These are phyloP conservation scores for Heteronetta atricapilla DNA, from an alignment of 2,113 vertebrate genomes.

Conservation along the genomic window DNA sequence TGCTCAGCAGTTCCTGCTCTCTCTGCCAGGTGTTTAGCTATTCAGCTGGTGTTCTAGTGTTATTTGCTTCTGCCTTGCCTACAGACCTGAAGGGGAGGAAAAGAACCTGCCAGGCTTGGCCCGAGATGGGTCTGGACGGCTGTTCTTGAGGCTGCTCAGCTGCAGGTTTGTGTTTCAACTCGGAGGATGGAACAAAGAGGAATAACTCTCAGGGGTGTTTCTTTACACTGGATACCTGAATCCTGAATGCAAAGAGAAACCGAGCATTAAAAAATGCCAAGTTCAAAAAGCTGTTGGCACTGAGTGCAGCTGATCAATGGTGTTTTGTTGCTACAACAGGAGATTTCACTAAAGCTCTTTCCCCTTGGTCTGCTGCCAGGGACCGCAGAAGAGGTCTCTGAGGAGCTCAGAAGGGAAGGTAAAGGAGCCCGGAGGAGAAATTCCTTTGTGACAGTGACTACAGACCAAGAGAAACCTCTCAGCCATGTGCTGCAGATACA, in stretches of 20 bases:
- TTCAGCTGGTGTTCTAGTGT: background rate
- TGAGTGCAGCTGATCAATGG: background rate
- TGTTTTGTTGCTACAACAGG: background rate
- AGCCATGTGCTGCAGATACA: background rate
- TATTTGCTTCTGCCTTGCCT: background rate
- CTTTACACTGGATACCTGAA: background rate
- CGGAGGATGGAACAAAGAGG: background rate
- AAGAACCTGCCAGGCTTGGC: background rate
- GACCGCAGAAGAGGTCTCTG: background rate
- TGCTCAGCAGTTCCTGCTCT: background rate
- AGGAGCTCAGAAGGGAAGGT: background rate
- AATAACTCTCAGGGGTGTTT: background rate
- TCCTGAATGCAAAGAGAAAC: background rate
- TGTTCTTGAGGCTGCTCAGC: background rate
- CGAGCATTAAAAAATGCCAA: background rate
- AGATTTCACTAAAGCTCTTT: background rate
- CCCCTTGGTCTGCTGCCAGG: constrained; percentile 2
- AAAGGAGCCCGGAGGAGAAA: background rate
- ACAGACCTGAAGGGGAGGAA: background rate
- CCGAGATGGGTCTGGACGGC: background rate
- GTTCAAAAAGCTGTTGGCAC: background rate
- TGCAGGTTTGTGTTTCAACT: background rate
- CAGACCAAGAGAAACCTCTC: background rate
- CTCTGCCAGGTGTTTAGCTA: background rate
- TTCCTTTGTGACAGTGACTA: background rate